A percentile compares a stretch with the other conserved stretches of the same genome.
Evolutionary conservation across 2,113 vertebrate species (phyloP).

Genomic region (Spermophilus dauricus): DNA sequence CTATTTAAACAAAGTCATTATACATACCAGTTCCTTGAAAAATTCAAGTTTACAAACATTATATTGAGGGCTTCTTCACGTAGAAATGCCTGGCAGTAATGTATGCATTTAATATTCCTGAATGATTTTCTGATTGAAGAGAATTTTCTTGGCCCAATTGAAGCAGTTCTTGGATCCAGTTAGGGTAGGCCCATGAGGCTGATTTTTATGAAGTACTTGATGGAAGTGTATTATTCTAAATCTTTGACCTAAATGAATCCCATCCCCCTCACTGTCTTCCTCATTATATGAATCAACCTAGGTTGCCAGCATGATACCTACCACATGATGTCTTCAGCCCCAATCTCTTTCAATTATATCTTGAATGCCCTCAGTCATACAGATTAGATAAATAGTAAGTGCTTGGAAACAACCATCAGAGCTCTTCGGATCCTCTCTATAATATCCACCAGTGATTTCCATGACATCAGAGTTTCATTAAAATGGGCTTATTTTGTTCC

Average conservation of each 20-base stretch:
- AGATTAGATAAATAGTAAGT: conserved; percentile 41
- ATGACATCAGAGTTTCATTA: background rate
- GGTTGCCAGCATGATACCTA: background rate
- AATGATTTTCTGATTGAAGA: conserved; percentile 51
- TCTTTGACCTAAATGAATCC: background rate
- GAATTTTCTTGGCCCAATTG: background rate
- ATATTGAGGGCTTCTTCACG: background rate
- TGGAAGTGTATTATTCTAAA: background rate
- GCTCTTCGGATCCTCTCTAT: background rate
- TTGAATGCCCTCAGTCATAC: background rate
- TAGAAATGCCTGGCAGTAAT: conserved; percentile 6
- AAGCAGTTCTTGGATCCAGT: background rate
- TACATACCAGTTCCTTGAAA: background rate
- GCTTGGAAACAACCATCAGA: background rate
- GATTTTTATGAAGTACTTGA: background rate
- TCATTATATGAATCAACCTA: background rate
- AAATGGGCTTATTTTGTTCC: background rate
- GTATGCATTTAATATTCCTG: conserved; percentile 1
- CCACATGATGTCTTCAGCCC: background rate
- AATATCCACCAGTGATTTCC: background rate
- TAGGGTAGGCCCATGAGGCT: background rate
- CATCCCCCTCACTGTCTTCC: background rate
- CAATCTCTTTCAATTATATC: background rate
- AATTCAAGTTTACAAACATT: background rate
- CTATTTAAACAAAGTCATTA: background rate